A percentile compares a stretch with the other conserved stretches of the same genome.
These are phyloP conservation scores for Phylloscopus trochilus DNA, from an alignment of 2,113 vertebrate species.

Conservation along the genomic window DNA sequence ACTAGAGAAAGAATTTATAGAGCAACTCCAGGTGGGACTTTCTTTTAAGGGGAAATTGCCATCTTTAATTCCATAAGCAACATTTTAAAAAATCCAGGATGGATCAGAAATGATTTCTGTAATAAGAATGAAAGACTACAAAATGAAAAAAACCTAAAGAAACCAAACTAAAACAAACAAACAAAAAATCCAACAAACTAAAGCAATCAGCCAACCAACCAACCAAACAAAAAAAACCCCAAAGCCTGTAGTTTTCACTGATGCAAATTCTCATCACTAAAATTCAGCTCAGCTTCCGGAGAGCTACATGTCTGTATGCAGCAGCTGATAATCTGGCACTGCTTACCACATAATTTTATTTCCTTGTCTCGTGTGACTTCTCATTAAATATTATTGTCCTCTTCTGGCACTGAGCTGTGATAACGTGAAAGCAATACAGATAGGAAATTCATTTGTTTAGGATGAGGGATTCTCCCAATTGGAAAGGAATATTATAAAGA, in stretches of 20 bases:
- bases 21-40: rapidly evolving
- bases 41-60: not conserved
- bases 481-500: conserved; percentile 6
- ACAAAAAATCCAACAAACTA: not conserved
- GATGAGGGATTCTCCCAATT: conserved; percentile 31
- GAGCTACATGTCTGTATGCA: rapidly evolving
- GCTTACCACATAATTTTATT: not conserved
- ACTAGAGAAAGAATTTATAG: not conserved
- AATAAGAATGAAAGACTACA: not conserved
- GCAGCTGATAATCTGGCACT: not conserved
- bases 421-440: not conserved
- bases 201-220: not conserved
- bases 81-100: not conserved
- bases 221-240: not conserved
- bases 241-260: not conserved
- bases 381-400: not conserved
- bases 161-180: not conserved
- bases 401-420: not conserved
- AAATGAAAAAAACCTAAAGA: rapidly evolving
- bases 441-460: conserved; percentile 24
- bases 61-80: not conserved
- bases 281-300: not conserved
- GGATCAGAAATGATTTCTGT: rapidly evolving
- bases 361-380: not conserved
- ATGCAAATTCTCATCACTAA: not conserved